These are phyloP conservation scores for Novumbra hubbsi DNA, from an alignment of 2,797 vertebrate genomes.

Conservation along the genomic window DNA sequence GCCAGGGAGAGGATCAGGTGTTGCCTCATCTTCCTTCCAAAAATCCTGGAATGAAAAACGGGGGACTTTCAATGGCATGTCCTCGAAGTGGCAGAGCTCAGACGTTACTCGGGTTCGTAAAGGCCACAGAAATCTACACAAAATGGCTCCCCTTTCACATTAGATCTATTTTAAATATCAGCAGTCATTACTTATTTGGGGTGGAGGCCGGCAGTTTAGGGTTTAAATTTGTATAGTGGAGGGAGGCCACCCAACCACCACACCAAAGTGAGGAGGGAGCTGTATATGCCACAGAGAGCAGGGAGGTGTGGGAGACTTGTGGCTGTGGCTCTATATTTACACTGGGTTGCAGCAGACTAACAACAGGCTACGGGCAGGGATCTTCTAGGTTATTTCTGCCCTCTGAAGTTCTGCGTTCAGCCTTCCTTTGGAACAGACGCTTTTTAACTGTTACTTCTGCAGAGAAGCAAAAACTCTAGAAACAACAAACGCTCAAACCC, in stretches of 20 bases:
- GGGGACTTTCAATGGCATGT: constrained; percentile 17
- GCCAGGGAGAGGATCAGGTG: constrained; percentile 40
- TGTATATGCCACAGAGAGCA: constrained; percentile 54
- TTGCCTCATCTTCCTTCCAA: constrained; percentile 59
- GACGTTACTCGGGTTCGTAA: neutral
- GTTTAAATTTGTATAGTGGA: constrained; percentile 76
- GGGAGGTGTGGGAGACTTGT: constrained; percentile 69
- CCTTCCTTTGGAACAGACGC: neutral
- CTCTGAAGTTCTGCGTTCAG: constrained; percentile 44
- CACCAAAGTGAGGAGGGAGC: constrained; percentile 72
- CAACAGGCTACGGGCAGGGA: constrained; percentile 52
- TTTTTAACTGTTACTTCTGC: neutral
- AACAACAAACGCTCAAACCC: neutral
- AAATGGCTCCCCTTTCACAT: constrained; percentile 18
- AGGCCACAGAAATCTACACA: neutral
- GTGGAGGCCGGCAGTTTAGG: constrained; percentile 72
- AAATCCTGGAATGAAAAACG: constrained; percentile 49
- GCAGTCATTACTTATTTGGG: constrained; percentile 75
- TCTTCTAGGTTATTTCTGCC: constrained; percentile 55
- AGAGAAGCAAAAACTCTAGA: neutral
- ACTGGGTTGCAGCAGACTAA: constrained; percentile 61
- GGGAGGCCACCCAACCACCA: constrained; percentile 73
- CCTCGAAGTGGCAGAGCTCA: neutral
- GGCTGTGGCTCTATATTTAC: constrained; percentile 75
- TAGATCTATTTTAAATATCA: constrained; percentile 70